phyloP scores from a whole-genome alignment of 2,888 invertebrate species.

The Phasia obesa region DNA sequence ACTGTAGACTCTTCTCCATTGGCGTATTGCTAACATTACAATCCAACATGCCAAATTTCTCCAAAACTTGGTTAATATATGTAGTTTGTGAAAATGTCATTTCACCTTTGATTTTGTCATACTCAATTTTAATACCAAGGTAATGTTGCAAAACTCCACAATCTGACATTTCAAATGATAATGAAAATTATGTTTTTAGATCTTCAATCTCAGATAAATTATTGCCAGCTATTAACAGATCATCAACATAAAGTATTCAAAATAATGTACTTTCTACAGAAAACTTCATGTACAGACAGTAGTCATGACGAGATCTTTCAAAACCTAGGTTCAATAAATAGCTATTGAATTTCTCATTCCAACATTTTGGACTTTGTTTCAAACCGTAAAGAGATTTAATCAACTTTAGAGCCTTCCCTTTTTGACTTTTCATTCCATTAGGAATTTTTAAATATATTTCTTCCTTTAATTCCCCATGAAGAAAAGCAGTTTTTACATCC shows the following conservation, averaged over 20 bases:
- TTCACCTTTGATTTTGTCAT: neutral
- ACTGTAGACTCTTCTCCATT: neutral
- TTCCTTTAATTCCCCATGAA: neutral
- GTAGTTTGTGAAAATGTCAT: no score
- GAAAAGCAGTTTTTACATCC: constrained; percentile 13
- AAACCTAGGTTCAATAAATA: neutral
- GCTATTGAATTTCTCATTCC: neutral
- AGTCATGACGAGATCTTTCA: neutral
- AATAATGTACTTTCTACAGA: neutral
- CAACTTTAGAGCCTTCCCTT: neutral
- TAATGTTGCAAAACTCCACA: neutral
- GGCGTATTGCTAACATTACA: neutral
- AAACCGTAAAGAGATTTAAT: neutral
- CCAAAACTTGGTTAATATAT: no score
- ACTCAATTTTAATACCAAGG: neutral
- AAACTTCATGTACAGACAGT: neutral
- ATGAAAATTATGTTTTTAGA: neutral
- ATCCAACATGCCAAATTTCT: neutral
- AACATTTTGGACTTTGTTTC: neutral
- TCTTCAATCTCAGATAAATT: neutral
- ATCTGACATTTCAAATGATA: neutral
- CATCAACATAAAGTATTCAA: neutral
- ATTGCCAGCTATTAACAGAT: neutral
- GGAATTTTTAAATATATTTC: neutral
- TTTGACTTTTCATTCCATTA: neutral